phyloP scores from a whole-genome alignment of 2,797 vertebrate species.

The Enteromius argenteus region DNA sequence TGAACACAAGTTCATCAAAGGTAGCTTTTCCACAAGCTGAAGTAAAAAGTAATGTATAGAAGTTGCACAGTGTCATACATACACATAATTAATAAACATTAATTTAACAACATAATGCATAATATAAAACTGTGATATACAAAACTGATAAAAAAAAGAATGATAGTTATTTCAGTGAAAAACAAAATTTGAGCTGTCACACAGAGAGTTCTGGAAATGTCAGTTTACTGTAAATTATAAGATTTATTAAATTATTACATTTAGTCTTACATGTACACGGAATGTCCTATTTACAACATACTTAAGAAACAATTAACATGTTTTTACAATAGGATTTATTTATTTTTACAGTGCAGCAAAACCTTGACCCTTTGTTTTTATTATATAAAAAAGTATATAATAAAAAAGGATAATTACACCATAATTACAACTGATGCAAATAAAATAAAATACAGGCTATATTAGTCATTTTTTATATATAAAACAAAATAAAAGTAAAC shows the following conservation, averaged over 20 bases:
- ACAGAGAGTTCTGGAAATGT: background rate
- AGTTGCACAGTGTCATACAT: background rate
- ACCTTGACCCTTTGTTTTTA: background rate
- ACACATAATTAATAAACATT: background rate
- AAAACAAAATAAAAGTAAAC: background rate
- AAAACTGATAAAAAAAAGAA: background rate
- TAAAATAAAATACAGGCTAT: background rate
- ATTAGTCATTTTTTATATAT: background rate
- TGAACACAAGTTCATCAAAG: background rate
- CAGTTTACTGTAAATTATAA: background rate
- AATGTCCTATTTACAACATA: background rate
- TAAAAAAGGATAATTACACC: background rate
- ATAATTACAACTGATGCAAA: background rate
- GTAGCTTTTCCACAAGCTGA: background rate
- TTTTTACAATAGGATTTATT: background rate
- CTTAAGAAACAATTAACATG: no score
- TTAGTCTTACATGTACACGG: background rate
- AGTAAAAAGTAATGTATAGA: background rate
- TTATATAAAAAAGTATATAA: background rate
- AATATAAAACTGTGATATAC: background rate
- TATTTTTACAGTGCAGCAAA: background rate
- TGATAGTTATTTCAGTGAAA: background rate
- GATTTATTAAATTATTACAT: no score
- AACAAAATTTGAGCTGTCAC: background rate
- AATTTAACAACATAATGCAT: background rate